Base-by-base conservation (phyloP, 2,113 vertebrate genomes). In the Lucifuga dentata region DNA sequence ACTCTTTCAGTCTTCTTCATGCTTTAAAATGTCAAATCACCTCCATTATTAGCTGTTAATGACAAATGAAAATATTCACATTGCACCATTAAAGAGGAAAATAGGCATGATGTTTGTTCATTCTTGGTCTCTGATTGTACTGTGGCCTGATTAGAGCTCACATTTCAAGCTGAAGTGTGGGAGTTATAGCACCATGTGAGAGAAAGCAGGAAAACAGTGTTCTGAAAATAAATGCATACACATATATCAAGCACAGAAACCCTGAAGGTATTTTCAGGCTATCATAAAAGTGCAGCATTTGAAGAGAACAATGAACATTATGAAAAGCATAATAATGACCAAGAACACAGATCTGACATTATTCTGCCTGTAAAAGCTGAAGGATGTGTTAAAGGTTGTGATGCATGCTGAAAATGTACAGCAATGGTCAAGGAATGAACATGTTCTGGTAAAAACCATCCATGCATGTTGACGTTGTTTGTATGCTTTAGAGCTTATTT, bases 1-100 rank as follows among this genome's bases (percentile, higher is more conserved):
- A 49, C 68, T 59, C 43, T 69, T 81, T 65, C 48, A 68, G 41
- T n/a, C n/a, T n/a, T n/a, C n/a, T 76, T 50, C 72, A 39, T 26
- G 24, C 35, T 19, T 62, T 57, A 38, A 49, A 69, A 73, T 73
- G 64, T 78, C 44, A 21, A 45, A 24, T 49, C 63, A 43, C 44
- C 39, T 68, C 10, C 17, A 64, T 48, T 73, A 53, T 68, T 15
- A 32, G 11, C 23, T 48, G 26, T 52, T 67, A 58, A 41, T 64
- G 57, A 60, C 49, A 61, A 71, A 65, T 55, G 17, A 63, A 45
- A 53, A 50, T 43, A 60, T 33, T 63, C 21, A 16, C 21, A 11
- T 51, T 33, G 33, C 33, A 61, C 65, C 45, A 57, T 64, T 36
- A 52, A 43, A 45, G 35, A 49, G 17, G 29, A 63, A 56, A 55